Evolutionary conservation across 1,140 invertebrate species (phyloP).

Genomic region (Drosophila neocordata): DNA sequence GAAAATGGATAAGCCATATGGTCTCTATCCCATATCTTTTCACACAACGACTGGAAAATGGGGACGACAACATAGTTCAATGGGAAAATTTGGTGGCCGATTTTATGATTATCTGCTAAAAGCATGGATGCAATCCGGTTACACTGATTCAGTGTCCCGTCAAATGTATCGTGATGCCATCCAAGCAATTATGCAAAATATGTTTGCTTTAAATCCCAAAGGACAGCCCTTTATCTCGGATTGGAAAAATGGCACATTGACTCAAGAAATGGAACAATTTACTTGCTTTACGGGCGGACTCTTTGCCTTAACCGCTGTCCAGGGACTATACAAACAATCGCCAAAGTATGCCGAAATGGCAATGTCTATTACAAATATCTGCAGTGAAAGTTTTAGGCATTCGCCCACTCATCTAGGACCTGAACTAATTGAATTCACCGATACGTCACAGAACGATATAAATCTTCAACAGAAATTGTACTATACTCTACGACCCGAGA

Average conservation of each 20-base stretch:
- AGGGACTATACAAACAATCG: conserved; percentile 84
- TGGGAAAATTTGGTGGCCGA: conserved; percentile 96
- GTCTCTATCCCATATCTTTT: conserved; percentile 98
- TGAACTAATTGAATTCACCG: conserved; percentile 88
- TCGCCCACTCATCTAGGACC: conserved; percentile 94
- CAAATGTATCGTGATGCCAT: conserved; percentile 97
- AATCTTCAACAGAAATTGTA: conserved; percentile 90
- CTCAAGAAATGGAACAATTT: conserved; percentile 99
- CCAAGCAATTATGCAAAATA: conserved; percentile 88
- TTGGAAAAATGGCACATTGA: conserved; percentile 93
- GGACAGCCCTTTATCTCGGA: conserved; percentile 96
- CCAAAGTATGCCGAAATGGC: conserved; percentile 94
- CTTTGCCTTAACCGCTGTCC: conserved; percentile 93
- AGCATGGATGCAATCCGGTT: conserved; percentile 94
- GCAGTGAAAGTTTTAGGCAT: conserved; percentile 96
- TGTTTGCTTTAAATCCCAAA: conserved; percentile 90
- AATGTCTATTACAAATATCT: conserved; percentile 94
- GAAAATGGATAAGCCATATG: conserved; percentile 93
- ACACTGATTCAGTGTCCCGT: conserved; percentile 89
- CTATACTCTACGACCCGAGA: conserved; percentile 97
- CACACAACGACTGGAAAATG: conserved; percentile 97
- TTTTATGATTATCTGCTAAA: conserved; percentile 99
- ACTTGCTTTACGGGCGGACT: conserved; percentile 98
- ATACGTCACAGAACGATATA: conserved; percentile 90
- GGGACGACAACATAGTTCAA: conserved; percentile 90